Evolutionary conservation across 2,797 vertebrate species (phyloP), one percentile per base, ranked within the genome.

Genomic region (Falco cherrug): DNA sequence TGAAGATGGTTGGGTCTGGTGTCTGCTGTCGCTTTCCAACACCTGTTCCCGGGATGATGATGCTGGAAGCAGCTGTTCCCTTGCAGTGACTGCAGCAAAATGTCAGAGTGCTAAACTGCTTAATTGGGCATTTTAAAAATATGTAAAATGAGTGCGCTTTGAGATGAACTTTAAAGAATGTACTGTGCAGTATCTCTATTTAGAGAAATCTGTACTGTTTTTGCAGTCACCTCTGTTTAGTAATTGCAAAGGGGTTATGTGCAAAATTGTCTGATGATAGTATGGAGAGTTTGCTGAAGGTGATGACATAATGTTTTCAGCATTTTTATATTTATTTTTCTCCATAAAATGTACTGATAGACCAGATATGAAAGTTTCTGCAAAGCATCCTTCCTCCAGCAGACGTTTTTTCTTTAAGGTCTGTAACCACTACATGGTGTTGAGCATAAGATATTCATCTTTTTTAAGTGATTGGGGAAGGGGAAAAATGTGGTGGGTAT

Each of bases 31-130:
- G 1, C 59, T 45, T 59, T 13, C 70, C 69, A 50, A 6, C 31
- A 45, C 59, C 82, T 59, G 48, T 33, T 84, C 59, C 33, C 1
- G 1, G 81, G 77, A 13, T 51, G 61, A 47, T 41, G 50, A 43
- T 83, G 81, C 73, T 63, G 77, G 60, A 45, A 92, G 82, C 69
- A 45, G 86, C 79, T 84, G 54, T 50, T 77, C 51, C 86, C 68
- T n/a, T n/a, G 50, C 51, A 35, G 71, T 10, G 59, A 33, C 57
- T 48, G 1, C 35, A 15, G 48, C 47, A 41, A 45, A 53, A 47
- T 13, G 31, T 33, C 59, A n/a, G 63, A 26, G 21, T 7, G 28
- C n/a, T 67, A 12, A 83, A 29, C 43, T 29, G 59, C 35, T 63
- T 47, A 51, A 35, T 10, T 19, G 45, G 57, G 59, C 31, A 6